Evolutionary conservation across 1,140 invertebrate genomes (phyloP), one percentile per base, ranked within the genome.

Genomic region (Cydia amplana): DNA sequence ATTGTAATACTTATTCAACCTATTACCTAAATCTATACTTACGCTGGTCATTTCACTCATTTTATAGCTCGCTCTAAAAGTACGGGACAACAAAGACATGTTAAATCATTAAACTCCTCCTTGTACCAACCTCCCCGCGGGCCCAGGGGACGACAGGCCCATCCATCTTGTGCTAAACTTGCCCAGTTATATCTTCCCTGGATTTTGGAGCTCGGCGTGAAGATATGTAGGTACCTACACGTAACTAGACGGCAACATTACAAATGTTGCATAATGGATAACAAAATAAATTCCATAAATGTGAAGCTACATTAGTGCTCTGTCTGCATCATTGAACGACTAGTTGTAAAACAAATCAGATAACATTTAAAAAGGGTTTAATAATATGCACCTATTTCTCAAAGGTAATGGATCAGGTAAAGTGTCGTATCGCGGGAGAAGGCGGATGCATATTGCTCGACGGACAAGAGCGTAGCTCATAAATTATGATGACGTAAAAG

Each of bases 101-200:
- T 60, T 60, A 60, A 60, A 60, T 60, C 55, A 60, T 60, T 60
- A 60, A 60, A 60, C 20, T 20, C 55, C 55, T n/a, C 55, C 55
- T 20, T 60, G 55, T 60, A 60, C n/a, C 51, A 55, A 7, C 18
- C 55, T 23, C 18, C 67, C 18, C 70, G 70, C 46, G 18, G 70
- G 36, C 70, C 70, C 70, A 36, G n/a, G 70, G 70, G 72, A 73
- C 18, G 70, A 40, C 40, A 16, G n/a, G 12, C 36, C 72, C 20
- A 73, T 73, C 72, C 72, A 40, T 73, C 72, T 73, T 73, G 43
- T 51, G 20, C 36, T 18, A 73, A 70, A 70, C 65, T 70, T 70
- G 65, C 65, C 65, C 65, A 40, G 65, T 70, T 43, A 67, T 36
- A 43, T 32, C 64, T 36, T 28, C 25, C 23, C 64, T 28, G 23